A percentile compares a stretch with the other conserved stretches of the same genome.
Evolutionary conservation across 2,113 vertebrate species (phyloP).

Genomic region (Leucosticte australis): DNA sequence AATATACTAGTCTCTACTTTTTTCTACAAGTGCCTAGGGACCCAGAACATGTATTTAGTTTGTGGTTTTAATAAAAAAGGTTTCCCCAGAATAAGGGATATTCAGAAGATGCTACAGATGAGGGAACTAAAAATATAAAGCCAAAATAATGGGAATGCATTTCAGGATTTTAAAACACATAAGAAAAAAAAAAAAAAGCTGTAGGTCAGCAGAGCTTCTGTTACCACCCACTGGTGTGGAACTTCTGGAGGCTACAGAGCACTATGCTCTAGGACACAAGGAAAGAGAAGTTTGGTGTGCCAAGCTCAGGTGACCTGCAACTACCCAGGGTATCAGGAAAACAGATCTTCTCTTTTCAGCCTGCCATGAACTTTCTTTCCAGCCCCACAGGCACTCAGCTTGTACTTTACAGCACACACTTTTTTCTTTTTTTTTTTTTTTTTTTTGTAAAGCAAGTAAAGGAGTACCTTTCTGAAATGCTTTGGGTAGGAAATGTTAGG

Average conservation of each 20-base stretch:
- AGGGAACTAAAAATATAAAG: background rate
- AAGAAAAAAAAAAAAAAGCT: background rate
- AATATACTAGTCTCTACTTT: background rate
- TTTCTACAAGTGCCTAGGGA: slow-evolving; percentile 14
- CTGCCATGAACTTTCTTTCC: background rate
- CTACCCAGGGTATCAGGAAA: background rate
- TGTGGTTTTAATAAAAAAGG: background rate
- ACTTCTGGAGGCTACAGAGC: background rate
- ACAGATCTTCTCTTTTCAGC: background rate
- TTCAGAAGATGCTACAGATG: background rate
- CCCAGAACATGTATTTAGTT: background rate
- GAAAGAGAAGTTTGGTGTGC: background rate
- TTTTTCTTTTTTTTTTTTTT: too few relatives aligned
- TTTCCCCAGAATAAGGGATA: background rate
- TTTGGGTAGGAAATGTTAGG: background rate
- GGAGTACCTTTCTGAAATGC: background rate
- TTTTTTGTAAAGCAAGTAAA: background rate
- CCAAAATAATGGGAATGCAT: background rate
- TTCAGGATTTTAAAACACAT: background rate
- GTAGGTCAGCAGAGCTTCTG: background rate
- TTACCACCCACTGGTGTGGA: background rate
- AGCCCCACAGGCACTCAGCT: background rate
- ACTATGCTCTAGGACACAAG: too few relatives aligned
- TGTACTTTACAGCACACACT: background rate
- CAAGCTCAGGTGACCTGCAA: background rate